Base-by-base conservation (phyloP, 2,888 invertebrate genomes). In the Synanthedon tipuliformis region DNA sequence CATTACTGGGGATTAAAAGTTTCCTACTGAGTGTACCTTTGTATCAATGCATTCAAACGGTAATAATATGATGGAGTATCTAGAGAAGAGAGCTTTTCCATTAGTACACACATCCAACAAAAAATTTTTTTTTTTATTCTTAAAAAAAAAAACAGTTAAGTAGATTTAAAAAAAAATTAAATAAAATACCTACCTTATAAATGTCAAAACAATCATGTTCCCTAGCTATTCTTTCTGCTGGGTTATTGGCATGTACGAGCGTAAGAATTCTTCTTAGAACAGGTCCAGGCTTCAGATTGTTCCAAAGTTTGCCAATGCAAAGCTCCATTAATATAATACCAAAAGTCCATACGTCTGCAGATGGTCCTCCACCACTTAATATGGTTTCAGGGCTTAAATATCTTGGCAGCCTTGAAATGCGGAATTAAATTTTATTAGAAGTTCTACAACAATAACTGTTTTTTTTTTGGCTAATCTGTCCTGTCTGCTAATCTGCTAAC, bases 311-410 rank as follows among this genome's bases (percentile, higher is more conserved):
- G 57, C 92, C 90, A 48, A 96, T 80, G 55, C 93, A 84, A 4
- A 95, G 77, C 80, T 98, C 97, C 0, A 94, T 86, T 40, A 98
- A 75, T 55, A 98, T 91, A 55, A 99, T 92, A n/a, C 97, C 99
- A 56, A 97, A 83, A 1, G 96, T 93, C 99, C 99, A 99, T 34
- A 97, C 89, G 80, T 99, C 99, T 15, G 93, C 92, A 75, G 95
- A 94, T 0, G 92, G 90, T 51, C 94, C 93, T 52, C 91, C 89
- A 27, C 90, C 90, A 52, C 90, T 89, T 3, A 94, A 70, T 62
- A 95, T 91, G 41, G 94, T 91, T 82, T 96, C 96, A 0, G 96
- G 96, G 18, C 96, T 92, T 57, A 93, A 89, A 68, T 95, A 96
- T 61, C 91, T 91, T 52, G 94, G 91, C 63, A 92, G 90, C 7